Evolutionary conservation across 2,888 invertebrate genomes (phyloP), one percentile per base, ranked within the genome.

Genomic region (Acanthococcus lagerstroemiae): DNA sequence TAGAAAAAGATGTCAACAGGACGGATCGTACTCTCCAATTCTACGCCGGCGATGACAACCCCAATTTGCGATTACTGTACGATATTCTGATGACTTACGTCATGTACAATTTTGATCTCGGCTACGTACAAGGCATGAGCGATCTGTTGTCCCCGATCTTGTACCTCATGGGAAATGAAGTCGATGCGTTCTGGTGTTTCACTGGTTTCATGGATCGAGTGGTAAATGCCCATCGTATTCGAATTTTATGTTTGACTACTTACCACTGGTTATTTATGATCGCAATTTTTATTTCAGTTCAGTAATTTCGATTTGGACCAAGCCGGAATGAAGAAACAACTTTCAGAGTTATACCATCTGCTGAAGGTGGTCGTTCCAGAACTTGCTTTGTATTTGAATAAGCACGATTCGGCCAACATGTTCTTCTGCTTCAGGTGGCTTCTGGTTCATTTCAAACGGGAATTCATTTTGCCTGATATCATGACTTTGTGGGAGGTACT

Each of bases 371-470:
- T 88, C 19, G 89, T 91, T 74, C 93, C 94, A 0, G 84, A 85
- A 68, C 81, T 99, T 48, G 90, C 90, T 58, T 84, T 84, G 61
- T 95, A 97, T 76, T 81, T 99, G 69, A 85, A 87, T 66, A 83
- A 82, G 68, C 89, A 93, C 74, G 92, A 95, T 71, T 88, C 88
- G 1, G 92, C 90, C 4, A 96, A 97, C 76, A 93, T 99, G 91
- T 97, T 94, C 78, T 99, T 99, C 79, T 95, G 95, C 76, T 99
- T 99, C 79, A 88, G 97, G 9, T 99, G 97, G 96, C 82, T 97
- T 26, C 81, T 99, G 12, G 94, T 96, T 7, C 84, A 92, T 78
- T 97, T 95, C 76, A 99, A 97, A 77, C 79, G 97, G 70, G 97
- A 99, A 78, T 90, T 97, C 75, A 84, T 84, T 22, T 87, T 90